Evolutionary conservation across 2,797 vertebrate genomes (phyloP), one percentile per base, ranked within the genome.

Genomic region (Eulemur coronatus): DNA sequence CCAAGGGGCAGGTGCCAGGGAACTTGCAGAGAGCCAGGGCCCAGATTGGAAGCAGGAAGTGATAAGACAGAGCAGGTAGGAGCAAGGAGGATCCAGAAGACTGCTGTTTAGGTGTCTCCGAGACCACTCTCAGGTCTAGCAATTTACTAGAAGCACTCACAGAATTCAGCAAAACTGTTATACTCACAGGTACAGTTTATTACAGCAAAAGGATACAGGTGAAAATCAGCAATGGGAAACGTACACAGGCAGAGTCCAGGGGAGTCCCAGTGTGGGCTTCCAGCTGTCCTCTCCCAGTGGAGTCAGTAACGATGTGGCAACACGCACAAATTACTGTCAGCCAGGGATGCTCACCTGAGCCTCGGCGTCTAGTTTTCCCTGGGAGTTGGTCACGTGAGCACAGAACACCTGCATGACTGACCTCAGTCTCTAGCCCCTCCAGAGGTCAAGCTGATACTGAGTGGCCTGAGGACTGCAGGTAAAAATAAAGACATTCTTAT

Each of bases 351-450:
- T 52, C n/a, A 33, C 2, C 1, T 57, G 43, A 70, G 8, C 59
- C 28, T n/a, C 22, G 3, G 61, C 43, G 55, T 35, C 48, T 43
- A 15, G 38, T 24, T 15, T 84, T n/a, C 35, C 26, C 3, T 6
- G 59, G 26, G 18, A n/a, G 14, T 33, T 55, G 18, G 46, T 59
- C 17, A 3, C 4, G 8, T 35, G 69, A 15, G 15, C 43, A 10
- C 3, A 2, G 50, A 63, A 8, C 2, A 26, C 3, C 11, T 24
- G 3, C 5, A 8, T 0, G 2, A 15, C 26, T 50, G n/a, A 76
- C 14, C 17, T 82, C 3, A 7, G 38, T 43, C 4, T 84, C 20
- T 2, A 48, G 30, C 22, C 59, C 52, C 4, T 79, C 24, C 13
- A 41, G 73, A 55, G 38, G 22, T n/a, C 55, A n/a, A 5, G n/a